Conservation (phyloP, 1,140 invertebrate genomes). For the Halictus rubicundus region DNA sequence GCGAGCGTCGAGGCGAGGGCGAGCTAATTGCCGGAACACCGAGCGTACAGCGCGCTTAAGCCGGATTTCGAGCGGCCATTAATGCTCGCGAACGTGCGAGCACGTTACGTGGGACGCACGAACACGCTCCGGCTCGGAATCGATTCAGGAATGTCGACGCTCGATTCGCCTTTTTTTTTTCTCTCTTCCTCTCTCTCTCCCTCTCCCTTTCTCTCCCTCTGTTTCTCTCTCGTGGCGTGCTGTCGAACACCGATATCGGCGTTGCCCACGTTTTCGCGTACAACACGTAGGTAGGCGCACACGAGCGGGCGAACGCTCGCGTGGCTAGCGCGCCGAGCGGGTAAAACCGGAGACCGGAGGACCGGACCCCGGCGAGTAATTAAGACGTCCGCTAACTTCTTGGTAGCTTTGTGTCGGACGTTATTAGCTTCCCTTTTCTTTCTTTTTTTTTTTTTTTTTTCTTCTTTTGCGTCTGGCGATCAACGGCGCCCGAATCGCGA, state of each 20-base stretch:
- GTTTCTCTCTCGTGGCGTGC: not conserved
- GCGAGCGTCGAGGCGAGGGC: not conserved
- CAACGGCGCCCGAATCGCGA: slow-evolving; percentile 7
- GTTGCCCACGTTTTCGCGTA: slow-evolving; percentile 39
- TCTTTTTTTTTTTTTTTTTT: slow-evolving; percentile 3
- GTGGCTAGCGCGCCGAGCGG: not conserved
- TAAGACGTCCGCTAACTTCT: slow-evolving; percentile 42
- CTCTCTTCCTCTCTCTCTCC: slow-evolving; percentile 9
- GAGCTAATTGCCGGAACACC: slow-evolving; percentile 32
- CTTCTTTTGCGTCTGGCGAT: slow-evolving; percentile 39
- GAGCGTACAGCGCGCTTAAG: slow-evolving; percentile 28
- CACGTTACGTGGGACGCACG: slow-evolving; percentile 41
- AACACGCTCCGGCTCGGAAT: slow-evolving; percentile 40
- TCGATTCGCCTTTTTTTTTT: slow-evolving; percentile 41
- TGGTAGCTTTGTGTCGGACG: slow-evolving; percentile 35
- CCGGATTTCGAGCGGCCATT: slow-evolving; percentile 41
- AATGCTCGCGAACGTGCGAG: slow-evolving; percentile 39
- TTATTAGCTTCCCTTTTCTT: slow-evolving; percentile 41
- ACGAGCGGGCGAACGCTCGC: not conserved
- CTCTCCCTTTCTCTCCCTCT: not conserved
- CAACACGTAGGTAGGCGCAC: slow-evolving; percentile 8
- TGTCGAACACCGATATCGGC: slow-evolving; percentile 25
- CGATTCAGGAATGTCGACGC: slow-evolving; percentile 60
- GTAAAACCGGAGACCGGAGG: not conserved
- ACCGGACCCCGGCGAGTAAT: slow-evolving; percentile 9